These are phyloP conservation scores for Phrynocephalus versicolor DNA, from an alignment of 2,113 vertebrate species.

Conservation along the genomic window DNA sequence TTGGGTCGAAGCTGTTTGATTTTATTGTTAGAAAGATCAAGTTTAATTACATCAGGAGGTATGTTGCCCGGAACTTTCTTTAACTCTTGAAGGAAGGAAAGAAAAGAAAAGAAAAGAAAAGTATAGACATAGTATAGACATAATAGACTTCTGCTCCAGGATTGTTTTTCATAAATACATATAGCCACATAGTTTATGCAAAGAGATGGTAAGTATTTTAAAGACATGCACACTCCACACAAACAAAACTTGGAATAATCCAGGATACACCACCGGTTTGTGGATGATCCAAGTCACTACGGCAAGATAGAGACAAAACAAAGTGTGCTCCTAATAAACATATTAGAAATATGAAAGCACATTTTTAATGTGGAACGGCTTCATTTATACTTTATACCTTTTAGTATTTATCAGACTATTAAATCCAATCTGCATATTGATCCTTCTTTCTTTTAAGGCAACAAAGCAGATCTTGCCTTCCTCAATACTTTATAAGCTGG, in stretches of 20 bases:
- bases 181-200: background rate
- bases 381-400: no score
- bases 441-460: no score
- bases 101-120: constrained; percentile 28
- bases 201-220: background rate
- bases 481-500: no score
- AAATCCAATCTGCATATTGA: no score
- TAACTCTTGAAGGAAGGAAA: constrained; percentile 78
- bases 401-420: no score
- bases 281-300: background rate
- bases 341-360: background rate
- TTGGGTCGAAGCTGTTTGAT: constrained; percentile 88
- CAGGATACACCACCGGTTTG: background rate
- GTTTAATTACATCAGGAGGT: constrained; percentile 87
- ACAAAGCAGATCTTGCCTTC: no score
- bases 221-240: background rate
- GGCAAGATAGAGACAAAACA: background rate
- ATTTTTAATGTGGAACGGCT: no score
- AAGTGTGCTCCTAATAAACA: background rate
- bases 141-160: background rate
- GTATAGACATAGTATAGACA: constrained; percentile 25
- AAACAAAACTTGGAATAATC: background rate
- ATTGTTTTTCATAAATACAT: background rate
- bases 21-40: constrained; percentile 90
- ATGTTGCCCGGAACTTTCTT: constrained; percentile 87